Evolutionary conservation across 2,888 invertebrate genomes (phyloP).

Genomic region (Lottia gigantea): DNA sequence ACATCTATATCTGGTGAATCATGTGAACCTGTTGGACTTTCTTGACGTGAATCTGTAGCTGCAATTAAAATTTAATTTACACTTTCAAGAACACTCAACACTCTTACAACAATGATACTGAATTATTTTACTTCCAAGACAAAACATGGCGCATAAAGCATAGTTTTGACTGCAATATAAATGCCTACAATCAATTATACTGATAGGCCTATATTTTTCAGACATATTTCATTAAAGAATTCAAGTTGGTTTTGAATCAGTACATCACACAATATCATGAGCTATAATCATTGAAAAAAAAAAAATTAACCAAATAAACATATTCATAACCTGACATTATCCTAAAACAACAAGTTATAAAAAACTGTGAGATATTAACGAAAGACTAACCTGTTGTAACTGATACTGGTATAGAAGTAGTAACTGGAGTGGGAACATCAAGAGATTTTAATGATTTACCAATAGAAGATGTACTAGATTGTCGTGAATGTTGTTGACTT

Average conservation of each 20-base stretch:
- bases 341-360: neutral
- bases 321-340: conserved; percentile 3
- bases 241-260: too few species aligned
- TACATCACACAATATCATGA: too few species aligned
- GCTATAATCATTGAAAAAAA: too few species aligned
- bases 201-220: too few species aligned
- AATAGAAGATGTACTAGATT: conserved; percentile 64
- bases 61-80: neutral
- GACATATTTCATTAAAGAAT: too few species aligned
- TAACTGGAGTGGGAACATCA: conserved; percentile 5
- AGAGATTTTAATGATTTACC: conserved; percentile 30
- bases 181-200: neutral
- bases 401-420: neutral
- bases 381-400: neutral
- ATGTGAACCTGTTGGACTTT: conserved; percentile 48
- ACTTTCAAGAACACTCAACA: too few species aligned
- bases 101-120: too few species aligned
- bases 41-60: conserved; percentile 23
- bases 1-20: conserved; percentile 50
- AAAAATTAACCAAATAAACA: too few species aligned
- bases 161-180: neutral
- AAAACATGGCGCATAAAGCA: too few species aligned
- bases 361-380: too few species aligned
- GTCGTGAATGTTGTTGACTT: conserved; percentile 60
- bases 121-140: too few species aligned